Conservation (phyloP, 2,113 vertebrate species). For the Tiliqua scincoides region DNA sequence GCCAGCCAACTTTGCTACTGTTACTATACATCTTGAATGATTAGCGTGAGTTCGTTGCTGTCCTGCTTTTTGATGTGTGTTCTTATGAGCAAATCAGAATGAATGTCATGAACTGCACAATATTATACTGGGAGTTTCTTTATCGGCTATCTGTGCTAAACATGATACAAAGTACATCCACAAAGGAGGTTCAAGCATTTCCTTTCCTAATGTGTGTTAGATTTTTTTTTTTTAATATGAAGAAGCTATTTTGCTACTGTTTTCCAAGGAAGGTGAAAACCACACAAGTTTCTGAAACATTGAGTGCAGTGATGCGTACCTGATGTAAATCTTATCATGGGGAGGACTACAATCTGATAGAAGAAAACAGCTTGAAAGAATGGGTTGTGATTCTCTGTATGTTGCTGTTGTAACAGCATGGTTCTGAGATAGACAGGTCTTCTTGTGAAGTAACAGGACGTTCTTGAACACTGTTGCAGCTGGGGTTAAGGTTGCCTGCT, state of each 20-base stretch:
- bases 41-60: background rate
- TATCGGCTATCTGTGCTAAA: background rate
- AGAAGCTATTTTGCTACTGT: background rate
- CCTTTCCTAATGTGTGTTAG: background rate
- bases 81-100: no score
- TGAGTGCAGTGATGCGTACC: background rate
- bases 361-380: background rate
- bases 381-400: background rate
- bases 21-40: background rate
- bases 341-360: background rate
- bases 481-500: background rate
- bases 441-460: accelerated
- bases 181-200: background rate
- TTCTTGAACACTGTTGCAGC: background rate
- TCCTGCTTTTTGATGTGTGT: background rate
- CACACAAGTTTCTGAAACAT: background rate
- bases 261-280: background rate
- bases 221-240: background rate
- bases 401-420: background rate
- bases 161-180: no score
- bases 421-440: background rate
- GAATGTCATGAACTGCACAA: no score
- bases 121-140: background rate
- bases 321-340: background rate
- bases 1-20: background rate